phyloP scores from a whole-genome alignment of 2,113 vertebrate genomes.

The Hoplias malabaricus region DNA sequence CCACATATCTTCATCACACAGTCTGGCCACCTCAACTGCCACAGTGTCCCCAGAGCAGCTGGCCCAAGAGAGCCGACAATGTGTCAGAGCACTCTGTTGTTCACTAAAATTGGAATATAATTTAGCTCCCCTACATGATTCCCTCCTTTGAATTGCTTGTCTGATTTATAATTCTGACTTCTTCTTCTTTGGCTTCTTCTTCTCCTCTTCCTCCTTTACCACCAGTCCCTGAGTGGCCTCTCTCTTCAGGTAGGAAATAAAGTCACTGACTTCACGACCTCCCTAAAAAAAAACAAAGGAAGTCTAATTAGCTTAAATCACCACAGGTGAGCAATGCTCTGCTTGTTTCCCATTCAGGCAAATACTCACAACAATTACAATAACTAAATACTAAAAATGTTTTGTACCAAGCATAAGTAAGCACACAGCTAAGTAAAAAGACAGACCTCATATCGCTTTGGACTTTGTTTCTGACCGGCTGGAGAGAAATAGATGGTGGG shows the following conservation, averaged over 20 bases:
- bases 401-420: neutral
- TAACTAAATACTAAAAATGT: neutral
- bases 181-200: constrained; percentile 82
- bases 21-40: constrained; percentile 64
- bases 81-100: constrained; percentile 70
- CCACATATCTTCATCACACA: constrained; percentile 58
- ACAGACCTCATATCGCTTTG: constrained; percentile 95
- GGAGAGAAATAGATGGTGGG: constrained; percentile 95
- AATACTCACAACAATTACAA: neutral
- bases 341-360: neutral
- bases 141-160: constrained; percentile 35
- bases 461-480: constrained; percentile 87
- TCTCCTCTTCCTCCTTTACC: constrained; percentile 86
- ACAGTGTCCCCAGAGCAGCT: constrained; percentile 65
- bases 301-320: neutral
- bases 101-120: constrained; percentile 73
- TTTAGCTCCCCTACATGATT: constrained; percentile 66
- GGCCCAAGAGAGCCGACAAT: constrained; percentile 58
- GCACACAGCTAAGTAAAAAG: neutral
- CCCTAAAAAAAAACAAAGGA: constrained; percentile 74
- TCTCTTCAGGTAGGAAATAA: constrained; percentile 90
- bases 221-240: constrained; percentile 84
- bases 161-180: constrained; percentile 71
- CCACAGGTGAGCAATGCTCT: neutral
- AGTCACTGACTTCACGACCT: constrained; percentile 93